Evolutionary conservation across 2,888 invertebrate species (phyloP), one percentile per base, ranked within the genome.

Genomic region (Drosophila emarginata): DNA sequence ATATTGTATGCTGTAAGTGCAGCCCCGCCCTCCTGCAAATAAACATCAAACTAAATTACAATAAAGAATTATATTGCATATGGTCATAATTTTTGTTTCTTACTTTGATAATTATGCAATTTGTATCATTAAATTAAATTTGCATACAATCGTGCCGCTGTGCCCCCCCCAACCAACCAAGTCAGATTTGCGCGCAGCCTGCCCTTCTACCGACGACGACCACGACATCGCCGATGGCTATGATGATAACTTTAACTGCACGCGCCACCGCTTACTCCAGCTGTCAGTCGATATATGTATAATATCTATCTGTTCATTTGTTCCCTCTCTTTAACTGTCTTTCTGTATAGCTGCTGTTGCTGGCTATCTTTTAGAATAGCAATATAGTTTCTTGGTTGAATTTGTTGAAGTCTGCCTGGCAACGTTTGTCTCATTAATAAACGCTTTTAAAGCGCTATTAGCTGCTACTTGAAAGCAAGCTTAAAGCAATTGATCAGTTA

Each of bases 11-110:
- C 71, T 63, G 78, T 61, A 71, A 61, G 75, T 71, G 77, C 74
- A 58, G 65, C 67, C 12, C 45, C 18, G 18, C 18, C 45, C 45
- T 50, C n/a, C 57, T 67, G 77, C 75, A 71, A 64, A 67, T 67
- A 79, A 58, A 69, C 56, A 39, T 54, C 61, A 66, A 62, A 79
- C 67, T 76, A 87, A 88, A 88, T 88, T 82, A 86, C 88, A 88
- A 84, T 88, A 84, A 84, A 84, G 87, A 89, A 87, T 76, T 85
- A 87, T 87, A 84, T 88, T 88, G 82, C 89, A 88, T 84, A 84
- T 88, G 88, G 84, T 45, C 45, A 45, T 45, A 45, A 45, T 45
- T 45, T 45, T 45, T 45, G 45, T 45, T 39, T 45, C 45, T 45
- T 45, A 45, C 45, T 21, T 45, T 45, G 66, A 77, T 80, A 87